Evolutionary conservation across 2,797 vertebrate species (phyloP), one percentile per base, ranked within the genome.

Genomic region (Ctenopoma multispine): DNA sequence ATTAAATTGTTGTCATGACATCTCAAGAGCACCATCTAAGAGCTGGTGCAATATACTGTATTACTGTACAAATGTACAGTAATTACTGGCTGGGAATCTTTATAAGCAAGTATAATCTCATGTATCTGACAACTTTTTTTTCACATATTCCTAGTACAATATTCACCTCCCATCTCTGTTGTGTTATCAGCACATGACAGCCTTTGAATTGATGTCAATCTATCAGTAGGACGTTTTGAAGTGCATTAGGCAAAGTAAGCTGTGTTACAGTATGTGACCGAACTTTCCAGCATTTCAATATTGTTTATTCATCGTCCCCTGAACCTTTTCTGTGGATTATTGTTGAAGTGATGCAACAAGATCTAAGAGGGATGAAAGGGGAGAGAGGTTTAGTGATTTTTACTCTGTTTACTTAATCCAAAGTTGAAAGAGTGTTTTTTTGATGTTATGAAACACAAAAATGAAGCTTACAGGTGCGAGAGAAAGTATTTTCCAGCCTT

Each of bases 281-380:
- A 69, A 82, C 44, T 49, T 46, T 17, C 15, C 62, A 64, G 55
- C 55, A 46, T 72, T 68, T 18, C 23, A 0, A 1, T 47, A 65
- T 63, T 80, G 40, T 61, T 61, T 31, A 20, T 63, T 58, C 64
- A 46, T 56, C 56, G 49, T 27, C 7, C 68, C 36, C 54, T 50
- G 18, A 77, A 77, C 4, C 27, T 31, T 46, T 61, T 43, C 2
- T 48, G 47, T 55, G 71, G 87, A 72, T 89, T 85, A 80, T 7
- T 44, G 18, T 24, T 85, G 58, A 68, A 68, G 56, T 87, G 74
- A 83, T 57, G 81, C 79, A 86, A 63, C 54, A 64, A 11, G 3
- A 64, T 83, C 48, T 59, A 59, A 77, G 50, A 69, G 72, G 40
- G 74, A 67, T 83, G 57, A 82, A 81, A 80, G 40, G 59, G 7